Evolutionary conservation across 1,140 invertebrate species (phyloP).

Genomic region (Leptinotarsa lineolata): DNA sequence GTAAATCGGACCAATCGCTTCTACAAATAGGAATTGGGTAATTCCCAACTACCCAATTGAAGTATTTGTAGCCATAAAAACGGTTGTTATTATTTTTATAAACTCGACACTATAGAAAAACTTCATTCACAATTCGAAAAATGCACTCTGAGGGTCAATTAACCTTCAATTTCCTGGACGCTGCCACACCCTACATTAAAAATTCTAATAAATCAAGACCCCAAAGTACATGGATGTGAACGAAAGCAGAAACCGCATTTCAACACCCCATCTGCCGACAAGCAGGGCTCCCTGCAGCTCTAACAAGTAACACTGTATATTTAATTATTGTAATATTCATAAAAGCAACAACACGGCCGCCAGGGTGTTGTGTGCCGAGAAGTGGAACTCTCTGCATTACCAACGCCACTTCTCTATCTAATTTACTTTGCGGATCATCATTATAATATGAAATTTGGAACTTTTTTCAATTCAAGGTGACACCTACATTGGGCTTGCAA

Average conservation of each 20-base stretch:
- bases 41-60: too few relatives aligned
- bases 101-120: not conserved
- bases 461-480: too few relatives aligned
- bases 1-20: too few relatives aligned
- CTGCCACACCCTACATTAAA: not conserved
- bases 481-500: too few relatives aligned
- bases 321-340: constrained; percentile 48
- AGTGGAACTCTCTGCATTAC: constrained; percentile 26
- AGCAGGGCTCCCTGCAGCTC: constrained; percentile 40
- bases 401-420: constrained; percentile 37
- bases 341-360: constrained; percentile 43
- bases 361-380: constrained; percentile 23
- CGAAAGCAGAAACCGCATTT: constrained; percentile 29
- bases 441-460: constrained; percentile 39
- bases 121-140: not conserved
- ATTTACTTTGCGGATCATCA: constrained; percentile 44
- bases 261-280: constrained; percentile 35
- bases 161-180: not conserved
- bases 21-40: too few relatives aligned
- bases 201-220: not conserved
- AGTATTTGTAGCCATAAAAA: too few relatives aligned
- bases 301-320: constrained; percentile 45
- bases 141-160: not conserved
- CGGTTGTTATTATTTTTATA: not conserved
- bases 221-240: not conserved